Evolutionary conservation across 2,797 vertebrate species (phyloP), one percentile per base, ranked within the genome.

Genomic region (Pampus argenteus): DNA sequence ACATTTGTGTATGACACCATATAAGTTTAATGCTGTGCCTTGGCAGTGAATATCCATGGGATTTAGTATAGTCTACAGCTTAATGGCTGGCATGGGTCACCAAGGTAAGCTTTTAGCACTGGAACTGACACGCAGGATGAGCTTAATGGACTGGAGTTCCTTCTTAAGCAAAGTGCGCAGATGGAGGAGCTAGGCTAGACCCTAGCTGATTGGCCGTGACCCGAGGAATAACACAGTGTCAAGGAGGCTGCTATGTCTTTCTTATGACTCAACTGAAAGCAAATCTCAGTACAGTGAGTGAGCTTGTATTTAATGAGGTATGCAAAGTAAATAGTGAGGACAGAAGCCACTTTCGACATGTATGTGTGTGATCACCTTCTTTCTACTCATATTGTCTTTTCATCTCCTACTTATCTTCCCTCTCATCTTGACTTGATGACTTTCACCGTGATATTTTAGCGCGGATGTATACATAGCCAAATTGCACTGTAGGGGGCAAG

Each of bases 61-160:
- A 78, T 81, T 83, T 76, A 84, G 63, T 74, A 61, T 63, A 71
- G 82, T 82, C 61, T 84, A 34, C 68, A 74, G 79, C 56, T 89
- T 90, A 88, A 88, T 86, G 82, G 80, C 67, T 20, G 50, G 67
- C 54, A 60, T 22, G 74, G 89, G 88, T 90, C 91, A 89, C 78
- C 36, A 50, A 83, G 78, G 86, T 60, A 79, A 66, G 84, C 85
- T 90, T 90, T 90, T 88, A 92, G 85, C 79, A 69, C 54, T 76
- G 67, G 64, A 62, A 22, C 64, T 79, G 82, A 86, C 52, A 65
- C 60, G 56, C 51, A 42, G 52, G 70, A 74, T 54, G 58, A 65
- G 76, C 69, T 81, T 90, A 90, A 90, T 88, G 86, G 85, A 85
- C 79, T 84, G 63, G 38, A 66, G 75, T 73, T 65, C 50, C 71